These are phyloP conservation scores for Pachyrhynchus sulphureomaculatus DNA, from an alignment of 1,140 invertebrate species.

Conservation along the genomic window DNA sequence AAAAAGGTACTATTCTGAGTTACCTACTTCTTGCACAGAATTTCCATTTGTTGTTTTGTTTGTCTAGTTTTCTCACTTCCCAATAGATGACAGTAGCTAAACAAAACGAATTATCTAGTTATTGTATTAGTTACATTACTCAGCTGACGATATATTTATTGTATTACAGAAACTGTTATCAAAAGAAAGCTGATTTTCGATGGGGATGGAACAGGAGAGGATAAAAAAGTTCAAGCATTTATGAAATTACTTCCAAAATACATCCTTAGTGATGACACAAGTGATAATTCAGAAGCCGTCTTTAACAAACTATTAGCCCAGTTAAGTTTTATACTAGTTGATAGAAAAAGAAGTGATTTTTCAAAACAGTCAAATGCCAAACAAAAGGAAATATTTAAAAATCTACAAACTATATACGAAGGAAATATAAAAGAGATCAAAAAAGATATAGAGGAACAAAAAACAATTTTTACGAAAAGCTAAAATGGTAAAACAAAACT, in stretches of 20 bases:
- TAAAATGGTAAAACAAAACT: neutral
- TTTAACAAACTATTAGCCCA: neutral
- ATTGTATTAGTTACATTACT: too few relatives aligned
- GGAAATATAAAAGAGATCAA: neutral
- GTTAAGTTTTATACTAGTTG: neutral
- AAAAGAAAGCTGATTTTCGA: constrained; percentile 1
- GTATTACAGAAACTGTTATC: neutral
- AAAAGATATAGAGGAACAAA: neutral
- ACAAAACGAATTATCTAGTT: too few relatives aligned
- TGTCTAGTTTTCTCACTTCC: too few relatives aligned
- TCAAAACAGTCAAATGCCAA: neutral
- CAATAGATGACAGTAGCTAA: too few relatives aligned
- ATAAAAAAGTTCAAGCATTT: constrained; percentile 5
- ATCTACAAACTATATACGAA: neutral
- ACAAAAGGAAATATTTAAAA: neutral
- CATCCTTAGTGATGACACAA: neutral
- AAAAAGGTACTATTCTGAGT: too few relatives aligned
- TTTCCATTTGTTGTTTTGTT: too few relatives aligned
- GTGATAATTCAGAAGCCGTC: neutral
- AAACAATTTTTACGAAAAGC: neutral
- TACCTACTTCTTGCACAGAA: too few relatives aligned
- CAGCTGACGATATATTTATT: too few relatives aligned
- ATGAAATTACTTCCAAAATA: neutral
- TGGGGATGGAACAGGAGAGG: constrained; percentile 8
- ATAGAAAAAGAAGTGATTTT: neutral